Evolutionary conservation across 2,888 invertebrate genomes (phyloP), one percentile per base, ranked within the genome.

Genomic region (Drosophila anomelani): DNA sequence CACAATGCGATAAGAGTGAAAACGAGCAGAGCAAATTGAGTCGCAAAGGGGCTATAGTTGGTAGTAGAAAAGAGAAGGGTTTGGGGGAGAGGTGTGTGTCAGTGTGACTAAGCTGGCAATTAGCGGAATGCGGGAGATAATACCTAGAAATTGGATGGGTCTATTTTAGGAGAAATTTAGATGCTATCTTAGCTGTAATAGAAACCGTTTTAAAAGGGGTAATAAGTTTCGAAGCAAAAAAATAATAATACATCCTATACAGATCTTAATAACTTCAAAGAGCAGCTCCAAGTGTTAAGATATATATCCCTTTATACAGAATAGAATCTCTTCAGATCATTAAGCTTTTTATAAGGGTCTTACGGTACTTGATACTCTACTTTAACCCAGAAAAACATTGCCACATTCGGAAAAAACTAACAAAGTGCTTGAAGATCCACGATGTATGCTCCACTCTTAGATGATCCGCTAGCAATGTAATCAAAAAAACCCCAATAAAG

Each of bases 1-100:
- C 53, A 43, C 64, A 43, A 41, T 20, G 41, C 81, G 87, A 85
- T 82, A 87, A 75, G 79, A 55, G 60, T 51, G 46, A 57, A 62
- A 78, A 77, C 64, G 58, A 57, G 57, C 63, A 58, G 62, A 67
- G 77, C 59, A 55, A 60, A 43, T 77, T 84, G 49, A 39, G 38
- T 17, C 38, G 71, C 41, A 36, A 68, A 54, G 61, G 26, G 29
- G 61, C 15, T 23, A 15, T 9, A 29, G 17, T 26, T 36, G n/a
- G 23, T 23, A 23, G 8, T 34, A 8, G 59, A n/a, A 43, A 12
- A 15, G 26, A 20, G 20, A n/a, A 12, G 36, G 15, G 20, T 12
- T 3, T 23, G 13, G 8, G n/a, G 32, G 10, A 4, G 9, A 38
- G 20, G 29, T 63, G 46, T 63, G 46, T 23, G 39, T 23, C 17